Conservation (phyloP, 2,797 vertebrate genomes). For the Darevskia nairensis region DNA sequence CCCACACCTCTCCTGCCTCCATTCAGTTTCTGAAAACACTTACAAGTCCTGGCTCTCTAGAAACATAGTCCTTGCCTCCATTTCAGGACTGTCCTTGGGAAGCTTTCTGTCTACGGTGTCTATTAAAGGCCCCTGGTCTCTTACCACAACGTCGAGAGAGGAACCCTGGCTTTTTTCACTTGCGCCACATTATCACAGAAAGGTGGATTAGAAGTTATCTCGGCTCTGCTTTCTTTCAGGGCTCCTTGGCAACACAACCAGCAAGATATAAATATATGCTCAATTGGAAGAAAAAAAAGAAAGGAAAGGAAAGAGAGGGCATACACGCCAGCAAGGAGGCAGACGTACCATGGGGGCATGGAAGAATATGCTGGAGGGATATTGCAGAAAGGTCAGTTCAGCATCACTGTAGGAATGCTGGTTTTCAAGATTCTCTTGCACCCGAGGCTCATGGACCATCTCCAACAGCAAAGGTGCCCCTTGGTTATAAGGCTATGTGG, state of each 20-base stretch:
- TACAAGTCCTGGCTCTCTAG: conserved; percentile 7
- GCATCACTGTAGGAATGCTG: not conserved
- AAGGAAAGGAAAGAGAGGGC: conserved; percentile 44
- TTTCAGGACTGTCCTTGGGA: conserved; percentile 19
- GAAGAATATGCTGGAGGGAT: not conserved
- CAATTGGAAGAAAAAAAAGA: conserved; percentile 59
- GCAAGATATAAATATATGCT: conserved; percentile 84
- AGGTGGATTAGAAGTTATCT: conserved; percentile 90
- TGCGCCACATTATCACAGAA: conserved; percentile 87
- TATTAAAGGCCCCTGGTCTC: conserved; percentile 62
- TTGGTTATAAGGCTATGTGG: not conserved
- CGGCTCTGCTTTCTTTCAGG: conserved; percentile 86
- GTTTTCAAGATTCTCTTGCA: not conserved
- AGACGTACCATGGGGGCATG: conserved; percentile 28
- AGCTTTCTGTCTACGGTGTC: conserved; percentile 45
- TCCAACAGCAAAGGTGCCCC: not conserved
- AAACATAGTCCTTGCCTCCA: conserved; percentile 38
- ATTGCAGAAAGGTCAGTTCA: conserved; percentile 42
- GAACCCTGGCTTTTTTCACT: conserved; percentile 86
- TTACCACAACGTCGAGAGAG: conserved; percentile 69
- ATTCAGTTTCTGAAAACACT: conserved; percentile 30
- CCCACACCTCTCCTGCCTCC: conserved; percentile 13
- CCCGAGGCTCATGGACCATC: not conserved
- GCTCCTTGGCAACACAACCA: conserved; percentile 82
- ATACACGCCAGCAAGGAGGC: conserved; percentile 53